These are phyloP conservation scores for Scalopus aquaticus DNA, from an alignment of 2,113 vertebrate species.

Conservation along the genomic window DNA sequence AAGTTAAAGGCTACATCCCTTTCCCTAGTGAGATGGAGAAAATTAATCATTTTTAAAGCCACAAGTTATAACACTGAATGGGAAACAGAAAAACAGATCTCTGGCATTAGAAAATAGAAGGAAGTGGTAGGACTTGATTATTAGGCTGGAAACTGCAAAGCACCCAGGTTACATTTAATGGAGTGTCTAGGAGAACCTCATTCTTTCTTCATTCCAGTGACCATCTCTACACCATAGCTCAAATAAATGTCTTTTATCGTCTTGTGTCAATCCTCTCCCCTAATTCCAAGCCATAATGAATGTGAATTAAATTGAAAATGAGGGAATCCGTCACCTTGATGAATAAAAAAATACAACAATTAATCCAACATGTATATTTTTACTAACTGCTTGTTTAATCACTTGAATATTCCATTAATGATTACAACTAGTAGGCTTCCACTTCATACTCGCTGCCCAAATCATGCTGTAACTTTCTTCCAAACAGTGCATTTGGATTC, in stretches of 20 bases:
- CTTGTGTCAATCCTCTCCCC: neutral
- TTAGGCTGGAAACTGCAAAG: neutral
- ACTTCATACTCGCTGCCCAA: neutral
- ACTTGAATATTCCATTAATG: neutral
- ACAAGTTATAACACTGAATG: neutral
- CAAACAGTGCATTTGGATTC: neutral
- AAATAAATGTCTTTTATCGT: neutral
- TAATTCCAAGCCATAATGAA: neutral
- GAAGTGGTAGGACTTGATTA: rapidly evolving
- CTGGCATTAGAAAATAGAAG: neutral
- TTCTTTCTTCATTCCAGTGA: neutral
- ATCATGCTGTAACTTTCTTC: neutral
- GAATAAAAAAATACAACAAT: neutral
- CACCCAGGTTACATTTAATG: neutral
- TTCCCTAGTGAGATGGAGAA: neutral
- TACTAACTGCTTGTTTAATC: neutral
- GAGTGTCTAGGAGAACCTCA: neutral
- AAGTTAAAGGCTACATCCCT: neutral
- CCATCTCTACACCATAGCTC: neutral
- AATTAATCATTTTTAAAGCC: neutral
- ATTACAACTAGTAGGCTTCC: neutral
- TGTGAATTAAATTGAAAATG: neutral
- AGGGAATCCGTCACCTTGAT: neutral
- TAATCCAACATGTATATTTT: neutral
- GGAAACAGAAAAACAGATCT: neutral